Conservation (phyloP, 2,113 vertebrate genomes). For the Coreoperca whiteheadi region DNA sequence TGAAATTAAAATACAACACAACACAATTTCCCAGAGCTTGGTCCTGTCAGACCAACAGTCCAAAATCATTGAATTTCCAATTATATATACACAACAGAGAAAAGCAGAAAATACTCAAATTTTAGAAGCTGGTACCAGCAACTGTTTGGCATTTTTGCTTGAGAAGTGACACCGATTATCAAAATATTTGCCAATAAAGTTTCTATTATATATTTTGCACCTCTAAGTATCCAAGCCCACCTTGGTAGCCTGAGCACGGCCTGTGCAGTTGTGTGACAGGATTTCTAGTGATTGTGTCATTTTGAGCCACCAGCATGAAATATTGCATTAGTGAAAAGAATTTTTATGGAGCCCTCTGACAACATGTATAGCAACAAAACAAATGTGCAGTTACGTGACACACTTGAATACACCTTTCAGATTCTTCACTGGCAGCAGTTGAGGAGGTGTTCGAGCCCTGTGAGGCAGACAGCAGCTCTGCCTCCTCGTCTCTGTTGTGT, state of each 20-base stretch:
- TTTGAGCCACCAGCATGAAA: not conserved
- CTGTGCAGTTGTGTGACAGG: not conserved
- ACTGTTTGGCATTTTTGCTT: too few relatives aligned
- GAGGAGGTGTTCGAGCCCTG: slow-evolving; percentile 87
- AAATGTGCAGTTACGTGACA: not conserved
- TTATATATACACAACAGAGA: not conserved
- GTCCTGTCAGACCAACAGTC: not conserved
- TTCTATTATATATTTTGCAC: not conserved
- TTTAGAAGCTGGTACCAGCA: not conserved
- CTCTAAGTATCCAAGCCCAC: not conserved
- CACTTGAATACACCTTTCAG: slow-evolving; percentile 73
- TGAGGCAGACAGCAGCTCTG: slow-evolving; percentile 76
- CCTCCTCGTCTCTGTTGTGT: slow-evolving; percentile 47
- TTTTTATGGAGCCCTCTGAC: too few relatives aligned
- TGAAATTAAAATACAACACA: not conserved
- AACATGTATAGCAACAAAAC: not conserved
- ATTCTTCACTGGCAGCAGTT: slow-evolving; percentile 83
- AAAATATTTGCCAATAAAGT: not conserved
- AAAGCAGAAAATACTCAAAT: not conserved
- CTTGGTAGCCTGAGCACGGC: not conserved
- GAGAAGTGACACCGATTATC: too few relatives aligned
- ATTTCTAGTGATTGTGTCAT: not conserved
- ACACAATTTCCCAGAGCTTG: too few relatives aligned
- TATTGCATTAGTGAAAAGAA: not conserved
- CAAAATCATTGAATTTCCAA: not conserved